phyloP scores from a whole-genome alignment of 2,888 invertebrate species.

The Drosophila monieri region DNA sequence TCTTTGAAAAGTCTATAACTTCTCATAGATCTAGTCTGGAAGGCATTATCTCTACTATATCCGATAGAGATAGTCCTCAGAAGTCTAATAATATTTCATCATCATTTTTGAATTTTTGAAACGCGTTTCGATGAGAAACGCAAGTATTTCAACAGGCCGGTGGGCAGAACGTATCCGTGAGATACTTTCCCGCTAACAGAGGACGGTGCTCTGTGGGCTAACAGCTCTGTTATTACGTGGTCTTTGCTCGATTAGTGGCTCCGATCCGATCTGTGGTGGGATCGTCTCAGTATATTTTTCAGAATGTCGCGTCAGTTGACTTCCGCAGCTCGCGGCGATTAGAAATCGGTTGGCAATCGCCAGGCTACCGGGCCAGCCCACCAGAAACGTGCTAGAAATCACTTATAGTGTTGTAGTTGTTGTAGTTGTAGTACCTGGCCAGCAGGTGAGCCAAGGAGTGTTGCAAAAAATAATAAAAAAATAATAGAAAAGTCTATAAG shows the following conservation, averaged over 20 bases:
- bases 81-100: no score
- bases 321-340: slow-evolving; percentile 22
- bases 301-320: slow-evolving; percentile 16
- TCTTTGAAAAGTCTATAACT: no score
- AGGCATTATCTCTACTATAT: no score
- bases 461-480: not conserved
- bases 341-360: not conserved
- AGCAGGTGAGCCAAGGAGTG: slow-evolving; percentile 5
- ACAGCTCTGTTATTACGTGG: slow-evolving; percentile 32
- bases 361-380: not conserved
- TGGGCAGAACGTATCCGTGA: not conserved
- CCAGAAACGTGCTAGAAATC: not conserved
- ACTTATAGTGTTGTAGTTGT: not conserved
- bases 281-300: slow-evolving; percentile 6
- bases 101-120: not conserved
- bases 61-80: no score
- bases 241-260: slow-evolving; percentile 39
- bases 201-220: slow-evolving; percentile 13
- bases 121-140: not conserved
- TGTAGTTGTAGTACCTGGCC: not conserved
- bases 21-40: no score
- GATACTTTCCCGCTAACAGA: not conserved
- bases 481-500: not conserved
- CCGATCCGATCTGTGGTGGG: slow-evolving; percentile 23
- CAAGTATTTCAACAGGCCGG: not conserved